Percentiles rank a stretch among this genome's conserved stretches.
phyloP scores from a whole-genome alignment of 2,888 invertebrate genomes.

The Lycophotia porphyrea region DNA sequence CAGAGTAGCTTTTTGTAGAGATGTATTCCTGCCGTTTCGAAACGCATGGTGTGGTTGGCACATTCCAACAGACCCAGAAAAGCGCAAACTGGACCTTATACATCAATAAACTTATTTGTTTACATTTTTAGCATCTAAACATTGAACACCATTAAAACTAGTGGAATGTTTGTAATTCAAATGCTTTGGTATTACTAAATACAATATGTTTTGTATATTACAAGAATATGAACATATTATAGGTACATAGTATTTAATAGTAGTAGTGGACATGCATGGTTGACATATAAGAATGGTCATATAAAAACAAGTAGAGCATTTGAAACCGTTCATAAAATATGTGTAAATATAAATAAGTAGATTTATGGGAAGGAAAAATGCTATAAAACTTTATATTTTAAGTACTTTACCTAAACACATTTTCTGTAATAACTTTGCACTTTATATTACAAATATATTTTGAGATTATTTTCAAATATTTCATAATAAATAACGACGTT shows the following conservation, averaged over 20 bases:
- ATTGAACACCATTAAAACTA: not conserved
- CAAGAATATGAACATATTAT: not conserved
- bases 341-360: not conserved
- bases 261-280: slow-evolving; percentile 9
- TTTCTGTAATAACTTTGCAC: not conserved
- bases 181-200: slow-evolving; percentile 29
- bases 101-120: not conserved
- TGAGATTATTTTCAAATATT: not conserved
- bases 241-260: not conserved
- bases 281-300: not conserved
- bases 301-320: slow-evolving; percentile 32
- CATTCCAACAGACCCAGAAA: not conserved
- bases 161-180: slow-evolving; percentile 44
- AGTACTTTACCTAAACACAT: slow-evolving; percentile 2
- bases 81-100: not conserved
- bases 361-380: slow-evolving; percentile 1
- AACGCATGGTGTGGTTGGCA: not conserved
- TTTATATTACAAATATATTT: not conserved
- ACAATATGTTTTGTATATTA: not conserved
- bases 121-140: not conserved
- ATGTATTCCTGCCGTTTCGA: not conserved
- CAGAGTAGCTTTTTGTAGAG: not conserved
- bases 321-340: slow-evolving; percentile 13
- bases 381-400: slow-evolving; percentile 5
- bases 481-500: too few relatives aligned